Base-by-base conservation (phyloP, 1,140 invertebrate species). In the Drosophila guanche region DNA sequence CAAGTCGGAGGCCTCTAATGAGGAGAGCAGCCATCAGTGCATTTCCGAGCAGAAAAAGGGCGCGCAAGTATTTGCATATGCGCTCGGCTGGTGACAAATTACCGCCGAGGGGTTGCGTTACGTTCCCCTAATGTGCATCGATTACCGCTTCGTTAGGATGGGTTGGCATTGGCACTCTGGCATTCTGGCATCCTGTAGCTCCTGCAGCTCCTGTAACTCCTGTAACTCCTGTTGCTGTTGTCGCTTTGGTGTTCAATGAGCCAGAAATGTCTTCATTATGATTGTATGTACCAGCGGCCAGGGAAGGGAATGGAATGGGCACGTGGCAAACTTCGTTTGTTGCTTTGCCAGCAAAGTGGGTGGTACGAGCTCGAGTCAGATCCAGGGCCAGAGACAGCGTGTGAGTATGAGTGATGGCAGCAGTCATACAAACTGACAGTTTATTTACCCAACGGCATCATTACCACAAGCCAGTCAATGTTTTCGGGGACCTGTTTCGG, bases 181-280 rank as follows among this genome's bases (percentile, higher is more conserved):
- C n/a, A n/a, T n/a, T n/a, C n/a, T n/a, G n/a, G n/a, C n/a, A n/a
- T n/a, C n/a, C n/a, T n/a, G n/a, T n/a, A n/a, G n/a, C n/a, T n/a
- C 0, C 5, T 29, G 27, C 7, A 2, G 27, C 27, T 6, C 27
- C 27, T 29, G 27, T 27, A 16, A 4, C 8, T n/a, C 29, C 8
- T 60, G 45, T 20, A 20, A 33, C 16, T 37, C 27, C 40, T 47
- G 33, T 68, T 60, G 65, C 55, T 54, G 41, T 60, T 71, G 29
- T 33, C 8, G 71, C 71, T 72, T 72, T 75, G 77, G 53, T 53
- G 69, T 71, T 65, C 79, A 84, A 84, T 84, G 80, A 84, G 80
- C 62, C 76, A 76, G 80, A 84, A 84, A 84, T 84, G 80, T 84
- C 80, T 84, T 84, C 80, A 85, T 84, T 85, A 84, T 85, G 80